These are phyloP conservation scores for Ophion ellenae DNA, from an alignment of 2,888 invertebrate genomes.

Conservation along the genomic window DNA sequence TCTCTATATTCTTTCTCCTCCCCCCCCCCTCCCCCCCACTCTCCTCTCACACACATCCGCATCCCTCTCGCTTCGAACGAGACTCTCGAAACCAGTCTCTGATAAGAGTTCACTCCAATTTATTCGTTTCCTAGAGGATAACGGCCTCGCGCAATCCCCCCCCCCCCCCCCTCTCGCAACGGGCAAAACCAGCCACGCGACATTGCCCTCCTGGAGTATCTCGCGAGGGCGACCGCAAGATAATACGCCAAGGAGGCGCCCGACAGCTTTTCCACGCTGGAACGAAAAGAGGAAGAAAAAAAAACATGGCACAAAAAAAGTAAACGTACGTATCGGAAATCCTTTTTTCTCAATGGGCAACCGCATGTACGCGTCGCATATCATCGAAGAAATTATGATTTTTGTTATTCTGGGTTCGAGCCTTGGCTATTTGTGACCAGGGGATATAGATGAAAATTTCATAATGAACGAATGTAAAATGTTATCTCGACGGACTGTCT, in stretches of 20 bases:
- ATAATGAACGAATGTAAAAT: too few relatives aligned
- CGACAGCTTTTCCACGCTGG: slow-evolving; percentile 2
- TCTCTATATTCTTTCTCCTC: slow-evolving; percentile 9
- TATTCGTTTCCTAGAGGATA: slow-evolving; percentile 73
- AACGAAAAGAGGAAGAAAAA: background rate
- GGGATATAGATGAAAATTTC: too few relatives aligned
- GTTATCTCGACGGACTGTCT: too few relatives aligned
- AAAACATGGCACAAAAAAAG: too few relatives aligned
- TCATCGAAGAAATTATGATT: too few relatives aligned
- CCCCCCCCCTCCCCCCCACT: slow-evolving; percentile 1
- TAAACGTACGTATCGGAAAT: background rate
- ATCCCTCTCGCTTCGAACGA: slow-evolving; percentile 45
- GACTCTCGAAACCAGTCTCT: slow-evolving; percentile 66
- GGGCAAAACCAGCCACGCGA: slow-evolving; percentile 62
- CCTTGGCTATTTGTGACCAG: too few relatives aligned
- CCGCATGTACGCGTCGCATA: too few relatives aligned
- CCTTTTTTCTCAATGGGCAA: background rate
- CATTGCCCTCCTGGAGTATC: slow-evolving; percentile 53
- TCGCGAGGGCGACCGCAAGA: slow-evolving; percentile 31
- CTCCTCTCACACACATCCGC: slow-evolving; percentile 4
- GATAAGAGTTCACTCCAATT: slow-evolving; percentile 72
- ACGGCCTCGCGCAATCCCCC: slow-evolving; percentile 58
- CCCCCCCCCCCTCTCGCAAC: slow-evolving; percentile 5
- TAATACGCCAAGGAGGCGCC: slow-evolving; percentile 15
- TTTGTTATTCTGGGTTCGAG: too few relatives aligned